phyloP scores from a whole-genome alignment of 2,888 invertebrate genomes.

The Polietes domitor region DNA sequence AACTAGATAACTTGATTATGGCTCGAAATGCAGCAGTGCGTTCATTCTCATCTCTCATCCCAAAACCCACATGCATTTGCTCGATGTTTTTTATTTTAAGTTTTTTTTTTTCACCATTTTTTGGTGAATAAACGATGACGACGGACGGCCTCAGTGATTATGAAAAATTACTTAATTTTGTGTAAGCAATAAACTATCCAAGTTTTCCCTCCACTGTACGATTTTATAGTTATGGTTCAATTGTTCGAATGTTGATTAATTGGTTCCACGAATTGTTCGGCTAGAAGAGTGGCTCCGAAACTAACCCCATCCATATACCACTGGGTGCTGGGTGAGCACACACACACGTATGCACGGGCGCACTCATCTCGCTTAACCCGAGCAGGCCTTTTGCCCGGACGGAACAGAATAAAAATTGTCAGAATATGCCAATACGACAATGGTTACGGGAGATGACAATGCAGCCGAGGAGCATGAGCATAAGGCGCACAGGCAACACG shows the following conservation, averaged over 20 bases:
- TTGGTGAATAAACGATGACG: conserved; percentile 18
- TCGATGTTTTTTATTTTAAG: neutral
- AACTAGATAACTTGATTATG: conserved; percentile 55
- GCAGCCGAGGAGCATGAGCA: neutral
- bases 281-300: neutral
- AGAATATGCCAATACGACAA: conserved; percentile 20
- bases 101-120: neutral
- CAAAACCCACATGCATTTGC: conserved; percentile 21
- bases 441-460: neutral
- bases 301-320: neutral
- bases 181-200: conserved; percentile 52
- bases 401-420: neutral
- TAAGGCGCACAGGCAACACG: no score
- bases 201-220: neutral
- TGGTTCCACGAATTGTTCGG: conserved; percentile 53
- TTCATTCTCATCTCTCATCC: neutral
- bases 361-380: neutral
- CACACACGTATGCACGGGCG: neutral
- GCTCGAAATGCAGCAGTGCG: neutral
- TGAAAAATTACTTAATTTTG: conserved; percentile 63
- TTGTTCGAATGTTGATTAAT: conserved; percentile 66
- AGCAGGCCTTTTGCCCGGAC: neutral
- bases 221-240: conserved; percentile 62
- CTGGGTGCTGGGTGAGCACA: no score
- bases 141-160: conserved; percentile 53